Evolutionary conservation across 1,140 invertebrate genomes (phyloP).

Genomic region (Bombus picipes): DNA sequence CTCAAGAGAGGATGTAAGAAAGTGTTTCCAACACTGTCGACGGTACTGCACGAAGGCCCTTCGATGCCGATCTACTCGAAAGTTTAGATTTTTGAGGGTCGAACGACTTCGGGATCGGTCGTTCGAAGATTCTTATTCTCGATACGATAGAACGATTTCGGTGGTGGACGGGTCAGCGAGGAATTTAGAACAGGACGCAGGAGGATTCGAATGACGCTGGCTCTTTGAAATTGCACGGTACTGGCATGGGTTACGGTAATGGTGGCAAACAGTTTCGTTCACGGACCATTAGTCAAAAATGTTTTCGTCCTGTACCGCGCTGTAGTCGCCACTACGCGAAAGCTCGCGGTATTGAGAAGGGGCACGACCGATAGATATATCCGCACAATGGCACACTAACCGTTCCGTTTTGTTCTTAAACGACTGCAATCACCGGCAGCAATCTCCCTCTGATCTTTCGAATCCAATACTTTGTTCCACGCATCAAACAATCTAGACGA

Average conservation of each 20-base stretch:
- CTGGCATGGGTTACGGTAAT: slow-evolving; percentile 72
- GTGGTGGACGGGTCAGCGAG: slow-evolving; percentile 52
- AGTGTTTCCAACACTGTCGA: slow-evolving; percentile 62
- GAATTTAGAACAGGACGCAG: slow-evolving; percentile 8
- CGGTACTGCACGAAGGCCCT: slow-evolving; percentile 39
- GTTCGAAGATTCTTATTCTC: slow-evolving; percentile 71
- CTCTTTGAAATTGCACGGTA: slow-evolving; percentile 68
- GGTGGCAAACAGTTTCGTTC: slow-evolving; percentile 77
- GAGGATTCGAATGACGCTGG: slow-evolving; percentile 1
- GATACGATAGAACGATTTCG: slow-evolving; percentile 64
- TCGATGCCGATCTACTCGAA: slow-evolving; percentile 65
- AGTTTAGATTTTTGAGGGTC: slow-evolving; percentile 69
- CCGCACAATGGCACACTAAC: slow-evolving; percentile 67
- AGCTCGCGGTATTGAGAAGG: slow-evolving; percentile 27
- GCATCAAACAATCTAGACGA: not conserved
- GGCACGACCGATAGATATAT: slow-evolving; percentile 44
- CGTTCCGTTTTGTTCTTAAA: slow-evolving; percentile 67
- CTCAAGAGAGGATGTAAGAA: slow-evolving; percentile 51
- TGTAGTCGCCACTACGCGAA: slow-evolving; percentile 49
- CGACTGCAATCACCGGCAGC: slow-evolving; percentile 69
- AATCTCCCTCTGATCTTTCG: slow-evolving; percentile 73
- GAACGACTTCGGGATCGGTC: slow-evolving; percentile 66
- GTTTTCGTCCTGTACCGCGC: slow-evolving; percentile 57
- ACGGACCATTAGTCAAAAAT: slow-evolving; percentile 81
- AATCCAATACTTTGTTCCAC: slow-evolving; percentile 54